Percentiles rank a stretch among this genome's conserved stretches.
These are phyloP conservation scores for Streptopelia turtur DNA, from an alignment of 2,797 vertebrate genomes.

Conservation along the genomic window DNA sequence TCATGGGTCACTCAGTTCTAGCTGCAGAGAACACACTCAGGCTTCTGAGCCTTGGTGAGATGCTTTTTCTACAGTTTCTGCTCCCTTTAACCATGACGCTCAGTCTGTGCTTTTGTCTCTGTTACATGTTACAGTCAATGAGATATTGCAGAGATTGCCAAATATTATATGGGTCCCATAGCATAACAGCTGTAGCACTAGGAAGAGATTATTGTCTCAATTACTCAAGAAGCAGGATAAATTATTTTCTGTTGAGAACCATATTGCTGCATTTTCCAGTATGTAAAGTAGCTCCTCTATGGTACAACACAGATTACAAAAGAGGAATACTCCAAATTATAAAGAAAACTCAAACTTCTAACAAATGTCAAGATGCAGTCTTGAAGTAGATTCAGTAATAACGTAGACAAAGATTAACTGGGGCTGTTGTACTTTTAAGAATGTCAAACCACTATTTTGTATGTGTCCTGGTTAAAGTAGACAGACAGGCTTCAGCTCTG, in stretches of 20 bases:
- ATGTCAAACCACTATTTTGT: background rate
- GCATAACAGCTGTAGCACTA: background rate
- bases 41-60: background rate
- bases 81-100: background rate
- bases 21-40: background rate
- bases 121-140: background rate
- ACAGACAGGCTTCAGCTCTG: background rate
- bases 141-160: background rate
- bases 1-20: background rate
- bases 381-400: background rate
- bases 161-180: background rate
- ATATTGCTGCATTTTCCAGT: background rate
- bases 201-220: background rate
- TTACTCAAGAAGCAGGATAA: background rate
- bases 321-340: background rate
- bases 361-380: background rate
- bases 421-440: background rate
- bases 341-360: background rate
- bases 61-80: background rate
- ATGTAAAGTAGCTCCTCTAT: background rate
- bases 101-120: background rate
- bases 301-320: background rate
- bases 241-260: background rate
- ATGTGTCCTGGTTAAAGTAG: background rate
- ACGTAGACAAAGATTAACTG: background rate